A percentile compares a stretch with the other conserved stretches of the same genome.
These are phyloP conservation scores for Aphelenchoides besseyi DNA, from an alignment of 1,140 invertebrate genomes.

Conservation along the genomic window DNA sequence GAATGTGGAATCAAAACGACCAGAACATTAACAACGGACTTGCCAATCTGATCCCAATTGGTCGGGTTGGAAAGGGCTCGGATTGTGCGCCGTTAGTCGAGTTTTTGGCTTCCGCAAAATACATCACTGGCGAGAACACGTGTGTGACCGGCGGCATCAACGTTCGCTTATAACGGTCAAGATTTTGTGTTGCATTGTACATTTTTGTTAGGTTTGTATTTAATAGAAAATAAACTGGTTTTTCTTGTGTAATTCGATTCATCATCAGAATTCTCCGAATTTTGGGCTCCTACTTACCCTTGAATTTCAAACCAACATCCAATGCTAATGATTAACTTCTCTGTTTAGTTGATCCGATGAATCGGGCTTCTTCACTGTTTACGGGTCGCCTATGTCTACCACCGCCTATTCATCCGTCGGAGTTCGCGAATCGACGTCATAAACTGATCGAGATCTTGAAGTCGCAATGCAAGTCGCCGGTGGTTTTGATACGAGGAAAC, in stretches of 20 bases:
- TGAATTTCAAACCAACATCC: no score
- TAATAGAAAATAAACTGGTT: no score
- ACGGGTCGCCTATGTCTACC: not conserved
- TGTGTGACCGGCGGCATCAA: slow-evolving; percentile 76
- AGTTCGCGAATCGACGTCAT: slow-evolving; percentile 3
- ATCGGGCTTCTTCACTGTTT: not conserved
- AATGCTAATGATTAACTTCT: no score
- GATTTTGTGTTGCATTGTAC: not conserved
- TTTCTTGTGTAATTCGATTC: no score
- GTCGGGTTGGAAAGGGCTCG: slow-evolving; percentile 68
- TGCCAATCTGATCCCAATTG: slow-evolving; percentile 38
- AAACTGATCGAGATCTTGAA: not conserved
- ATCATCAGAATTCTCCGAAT: no score
- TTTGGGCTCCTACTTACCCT: no score
- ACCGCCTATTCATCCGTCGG: not conserved
- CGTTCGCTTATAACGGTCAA: slow-evolving; percentile 64
- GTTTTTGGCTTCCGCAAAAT: slow-evolving; percentile 81
- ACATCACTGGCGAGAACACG: slow-evolving; percentile 87
- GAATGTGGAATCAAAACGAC: slow-evolving; percentile 68
- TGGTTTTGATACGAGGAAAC: slow-evolving; percentile 4
- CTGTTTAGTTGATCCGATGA: no score
- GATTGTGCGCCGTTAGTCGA: slow-evolving; percentile 80
- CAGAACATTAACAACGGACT: slow-evolving; percentile 15
- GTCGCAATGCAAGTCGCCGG: not conserved
- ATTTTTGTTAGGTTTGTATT: not conserved